Evolutionary conservation across 2,888 invertebrate species (phyloP), one percentile per base, ranked within the genome.

Genomic region (Pseudococcus jackbeardsleyi): DNA sequence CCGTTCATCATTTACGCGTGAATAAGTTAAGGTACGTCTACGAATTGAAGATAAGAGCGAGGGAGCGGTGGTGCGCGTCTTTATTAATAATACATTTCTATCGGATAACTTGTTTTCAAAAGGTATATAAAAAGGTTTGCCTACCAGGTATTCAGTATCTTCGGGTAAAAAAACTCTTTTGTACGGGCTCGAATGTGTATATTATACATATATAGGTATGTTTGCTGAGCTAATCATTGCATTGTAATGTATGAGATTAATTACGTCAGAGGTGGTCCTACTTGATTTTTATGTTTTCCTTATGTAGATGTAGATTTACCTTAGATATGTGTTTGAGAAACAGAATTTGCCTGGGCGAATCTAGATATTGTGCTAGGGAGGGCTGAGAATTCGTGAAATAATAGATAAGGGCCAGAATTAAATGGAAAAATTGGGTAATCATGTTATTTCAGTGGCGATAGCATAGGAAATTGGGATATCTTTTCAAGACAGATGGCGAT

Each of bases 191-290:
- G 72, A 33, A 72, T 33, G 33, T 72, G 12, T 17, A 3, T 33
- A 33, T 11, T 72, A 33, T 54, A n/a, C 12, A 54, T 54, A n/a
- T 72, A 1, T 72, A 17, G 72, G 72, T 33, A 72, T 72, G 72
- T 72, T 72, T 72, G 72, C 72, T 33, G 15, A 33, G 33, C 72
- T 72, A 72, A 79, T 79, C 22, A 46, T 8, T 19, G n/a, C 46
- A 46, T 79, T 79, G 33, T 79, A 79, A 79, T 19, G 79, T 46
- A 77, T 11, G 79, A 79, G 79, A 46, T 79, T 46, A 79, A 79
- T 79, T 79, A 79, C 79, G 79, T 79, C 79, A 79, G 79, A 79
- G 79, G 79, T 79, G 79, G 79, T 79, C 79, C 46, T 79, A 72
- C 72, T 79, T 46, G 79, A 79, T 79, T 79, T 79, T 79, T 19